Conservation (phyloP, 2,113 vertebrate species). For the Tupaia chinensis region DNA sequence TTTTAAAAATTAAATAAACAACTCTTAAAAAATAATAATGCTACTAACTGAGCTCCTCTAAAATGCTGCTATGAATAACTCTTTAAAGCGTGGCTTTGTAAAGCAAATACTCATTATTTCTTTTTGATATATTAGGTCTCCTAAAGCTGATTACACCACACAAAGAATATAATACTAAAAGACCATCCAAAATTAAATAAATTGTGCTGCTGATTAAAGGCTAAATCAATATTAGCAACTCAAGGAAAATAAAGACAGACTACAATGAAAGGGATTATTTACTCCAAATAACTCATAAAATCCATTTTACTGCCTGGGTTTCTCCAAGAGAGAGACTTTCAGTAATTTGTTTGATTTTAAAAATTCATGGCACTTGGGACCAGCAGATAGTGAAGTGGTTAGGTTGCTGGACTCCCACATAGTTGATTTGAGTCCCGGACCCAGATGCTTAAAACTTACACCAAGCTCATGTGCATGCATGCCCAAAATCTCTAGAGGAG, state of each 20-base stretch:
- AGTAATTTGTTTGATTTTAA: background rate
- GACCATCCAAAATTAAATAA: conserved; percentile 43
- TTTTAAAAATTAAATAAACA: too few species aligned
- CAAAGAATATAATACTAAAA: conserved; percentile 21
- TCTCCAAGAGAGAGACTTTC: background rate
- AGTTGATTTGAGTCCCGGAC: too few species aligned
- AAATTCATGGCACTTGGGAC: conserved; percentile 19
- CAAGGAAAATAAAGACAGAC: conserved; percentile 7
- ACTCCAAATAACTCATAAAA: conserved; percentile 22
- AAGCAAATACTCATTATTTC: conserved; percentile 32
- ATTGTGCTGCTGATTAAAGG: conserved; percentile 52
- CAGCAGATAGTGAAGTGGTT: too few species aligned
- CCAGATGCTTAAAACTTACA: too few species aligned
- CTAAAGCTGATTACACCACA: conserved; percentile 22
- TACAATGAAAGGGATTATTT: background rate
- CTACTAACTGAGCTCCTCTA: conserved; percentile 27
- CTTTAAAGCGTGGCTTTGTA: conserved; percentile 6
- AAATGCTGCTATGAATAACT: conserved; percentile 15
- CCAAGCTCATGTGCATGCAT: too few species aligned
- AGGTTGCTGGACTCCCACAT: too few species aligned
- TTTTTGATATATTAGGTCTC: conserved; percentile 31
- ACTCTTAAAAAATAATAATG: too few species aligned
- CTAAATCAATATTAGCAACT: conserved; percentile 37
- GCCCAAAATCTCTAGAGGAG: too few species aligned
- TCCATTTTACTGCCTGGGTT: background rate